Base-by-base conservation (phyloP, 2,797 vertebrate species). In the Cyclura pinguis region DNA sequence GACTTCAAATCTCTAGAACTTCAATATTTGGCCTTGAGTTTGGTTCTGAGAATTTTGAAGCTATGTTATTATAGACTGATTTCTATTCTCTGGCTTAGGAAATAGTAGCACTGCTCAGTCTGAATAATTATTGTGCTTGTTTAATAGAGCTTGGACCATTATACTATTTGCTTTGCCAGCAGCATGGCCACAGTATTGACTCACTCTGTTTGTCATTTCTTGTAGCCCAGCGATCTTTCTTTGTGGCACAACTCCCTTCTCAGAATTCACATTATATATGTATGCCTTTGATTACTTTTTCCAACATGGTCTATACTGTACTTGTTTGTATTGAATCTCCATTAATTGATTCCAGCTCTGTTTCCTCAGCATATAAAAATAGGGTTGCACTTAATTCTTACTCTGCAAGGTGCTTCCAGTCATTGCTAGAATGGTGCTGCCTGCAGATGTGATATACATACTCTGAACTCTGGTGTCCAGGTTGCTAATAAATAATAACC, bases 261-360 rank as follows among this genome's bases (percentile, higher is more conserved):
- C 95, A 95, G 94, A 94, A 92, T 94, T 94, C 91, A 93, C 91
- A 81, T 95, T 95, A 91, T 94, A 91, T 93, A 84, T 93, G 92
- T 92, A 93, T 92, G 92, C 89, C 86, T 94, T 96, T 93, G 92
- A 93, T 96, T 93, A 86, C 93, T 91, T 92, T 95, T 92, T 96
- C 92, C 92, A 2, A 1, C 94, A 90, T 92, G 94, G 92, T 77
- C 89, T 62, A 73, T 85, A 80, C 47, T 35, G 57, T n/a, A 76
- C 81, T 88, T 76, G 86, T 84, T 88, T 35, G 27, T 89, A 78
- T 86, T 86, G 89, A 86, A 50, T 78, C 0, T 0, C 84, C 74
- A 78, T 69, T 42, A 85, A 0, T 0, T 0, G 59, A 83, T 55
- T 89, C 24, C 0, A 1, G 16, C 62, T 16, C 67, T 0, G 0